A percentile compares a stretch with the other conserved stretches of the same genome.
Evolutionary conservation across 2,797 vertebrate genomes (phyloP).

Genomic region (Liparis tanakae): DNA sequence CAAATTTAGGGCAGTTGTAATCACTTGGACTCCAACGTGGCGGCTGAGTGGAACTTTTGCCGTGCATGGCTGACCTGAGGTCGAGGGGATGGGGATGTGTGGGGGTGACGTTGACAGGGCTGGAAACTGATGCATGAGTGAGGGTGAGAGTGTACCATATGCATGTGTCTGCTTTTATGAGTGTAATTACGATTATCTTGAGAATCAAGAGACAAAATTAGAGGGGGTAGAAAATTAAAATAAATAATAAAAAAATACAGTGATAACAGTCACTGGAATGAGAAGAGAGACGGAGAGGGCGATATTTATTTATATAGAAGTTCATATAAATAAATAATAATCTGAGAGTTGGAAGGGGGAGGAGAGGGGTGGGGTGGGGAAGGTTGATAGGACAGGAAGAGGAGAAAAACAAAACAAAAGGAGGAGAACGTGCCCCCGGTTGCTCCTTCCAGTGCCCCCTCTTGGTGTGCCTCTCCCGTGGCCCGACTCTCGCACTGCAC

Average conservation of each 20-base stretch:
- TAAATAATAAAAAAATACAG: slow-evolving; percentile 53
- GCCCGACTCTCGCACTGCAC: slow-evolving; percentile 78
- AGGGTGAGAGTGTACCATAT: slow-evolving; percentile 48
- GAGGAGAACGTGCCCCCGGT: slow-evolving; percentile 70
- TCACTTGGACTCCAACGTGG: slow-evolving; percentile 82
- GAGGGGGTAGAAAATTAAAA: slow-evolving; percentile 31
- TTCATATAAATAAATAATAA: slow-evolving; percentile 79
- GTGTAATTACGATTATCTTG: slow-evolving; percentile 56
- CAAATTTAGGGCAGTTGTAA: slow-evolving; percentile 85
- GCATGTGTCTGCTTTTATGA: slow-evolving; percentile 40
- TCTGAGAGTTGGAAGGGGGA: slow-evolving; percentile 61
- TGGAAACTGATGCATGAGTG: slow-evolving; percentile 71
- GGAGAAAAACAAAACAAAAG: slow-evolving; percentile 68
- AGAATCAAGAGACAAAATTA: slow-evolving; percentile 69
- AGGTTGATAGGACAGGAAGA: slow-evolving; percentile 73
- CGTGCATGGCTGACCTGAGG: slow-evolving; percentile 60
- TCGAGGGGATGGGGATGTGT: slow-evolving; percentile 63
- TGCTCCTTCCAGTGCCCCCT: slow-evolving; percentile 77
- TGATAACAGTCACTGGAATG: slow-evolving; percentile 73
- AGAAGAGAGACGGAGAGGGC: slow-evolving; percentile 51
- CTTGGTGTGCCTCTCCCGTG: slow-evolving; percentile 77
- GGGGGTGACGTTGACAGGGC: slow-evolving; percentile 66
- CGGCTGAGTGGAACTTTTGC: slow-evolving; percentile 57
- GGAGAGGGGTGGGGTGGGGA: slow-evolving; percentile 39
- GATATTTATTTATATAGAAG: slow-evolving; percentile 76